These are phyloP conservation scores for Aphidius ervi DNA, from an alignment of 1,140 invertebrate species.

Conservation along the genomic window DNA sequence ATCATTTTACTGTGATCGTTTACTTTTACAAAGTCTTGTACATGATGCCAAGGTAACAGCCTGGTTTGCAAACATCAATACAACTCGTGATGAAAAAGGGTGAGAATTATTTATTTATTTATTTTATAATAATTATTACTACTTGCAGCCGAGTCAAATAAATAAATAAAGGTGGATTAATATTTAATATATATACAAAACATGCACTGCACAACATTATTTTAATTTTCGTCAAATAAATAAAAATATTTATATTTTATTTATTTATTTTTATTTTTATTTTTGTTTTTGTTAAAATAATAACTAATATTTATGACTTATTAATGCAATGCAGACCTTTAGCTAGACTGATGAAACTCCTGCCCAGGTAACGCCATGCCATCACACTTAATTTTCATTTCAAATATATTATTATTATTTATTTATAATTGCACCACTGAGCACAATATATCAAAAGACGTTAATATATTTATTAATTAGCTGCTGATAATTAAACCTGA, in stretches of 20 bases:
- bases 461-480: too few species aligned
- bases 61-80: constrained; percentile 73
- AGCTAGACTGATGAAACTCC: constrained; percentile 54
- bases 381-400: constrained; percentile 48
- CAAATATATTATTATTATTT: background rate
- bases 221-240: too few species aligned
- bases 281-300: too few species aligned
- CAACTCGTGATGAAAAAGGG: constrained; percentile 68
- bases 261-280: constrained; percentile 35
- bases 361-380: constrained; percentile 53
- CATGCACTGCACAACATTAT: constrained; percentile 41
- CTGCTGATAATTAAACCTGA: background rate
- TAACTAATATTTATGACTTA: constrained; percentile 50
- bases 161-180: too few species aligned
- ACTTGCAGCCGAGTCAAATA: too few species aligned
- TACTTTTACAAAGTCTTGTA: constrained; percentile 76
- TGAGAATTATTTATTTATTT: constrained; percentile 45
- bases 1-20: constrained; percentile 71
- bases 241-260: too few species aligned
- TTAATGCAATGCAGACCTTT: constrained; percentile 55
- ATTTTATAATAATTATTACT: constrained; percentile 36
- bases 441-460: background rate
- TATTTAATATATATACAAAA: constrained; percentile 16
- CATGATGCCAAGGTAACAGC: constrained; percentile 83
- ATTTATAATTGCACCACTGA: background rate